Base-by-base conservation (phyloP, 2,888 invertebrate genomes). In the Spisula solida region DNA sequence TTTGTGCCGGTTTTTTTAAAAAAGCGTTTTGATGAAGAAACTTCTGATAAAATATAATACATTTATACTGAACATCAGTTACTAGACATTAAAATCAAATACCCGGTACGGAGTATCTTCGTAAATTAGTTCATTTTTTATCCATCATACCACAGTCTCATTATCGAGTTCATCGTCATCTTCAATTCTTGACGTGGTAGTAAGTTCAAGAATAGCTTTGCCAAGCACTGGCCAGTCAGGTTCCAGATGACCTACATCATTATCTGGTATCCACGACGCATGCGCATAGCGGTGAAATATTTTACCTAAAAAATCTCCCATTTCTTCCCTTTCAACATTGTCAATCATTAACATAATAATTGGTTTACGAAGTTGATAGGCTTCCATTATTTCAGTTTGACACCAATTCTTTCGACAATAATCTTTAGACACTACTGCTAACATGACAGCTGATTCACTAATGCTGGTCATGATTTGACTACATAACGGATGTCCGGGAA, bases 181-280 rank as follows among this genome's bases (percentile, higher is more conserved):
- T 4, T 56, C 14, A 56, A 56, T 4, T 0, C 20, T 18, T 0
- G 56, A 0, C n/a, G 20, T 56, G n/a, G 56, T 56, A 20, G 56
- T 6, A 18, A 56, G 56, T n/a, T 56, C 56, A 20, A 85, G n/a
- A 31, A 85, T 31, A 16, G 84, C 48, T 10, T 29, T 48, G 12
- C 84, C 75, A 41, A 85, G 79, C 55, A 85, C 16, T 31, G 48
- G 47, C 84, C 84, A 85, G 0, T 85, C 78, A 0, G 84, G 84
- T 79, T 55, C 83, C 25, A 75, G 41, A 47, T 84, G 83, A 48
- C 83, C 75, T 48, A 48, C 75, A 14, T 84, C 31, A n/a, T 75
- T n/a, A 29, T 85, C 84, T 85, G 78, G 51, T 78, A 78, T 31
- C 84, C 84, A 85, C 18, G 84, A n/a, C n/a, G n/a, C n/a, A n/a